phyloP scores from a whole-genome alignment of 2,888 invertebrate genomes.

The Apotomis betuletana region DNA sequence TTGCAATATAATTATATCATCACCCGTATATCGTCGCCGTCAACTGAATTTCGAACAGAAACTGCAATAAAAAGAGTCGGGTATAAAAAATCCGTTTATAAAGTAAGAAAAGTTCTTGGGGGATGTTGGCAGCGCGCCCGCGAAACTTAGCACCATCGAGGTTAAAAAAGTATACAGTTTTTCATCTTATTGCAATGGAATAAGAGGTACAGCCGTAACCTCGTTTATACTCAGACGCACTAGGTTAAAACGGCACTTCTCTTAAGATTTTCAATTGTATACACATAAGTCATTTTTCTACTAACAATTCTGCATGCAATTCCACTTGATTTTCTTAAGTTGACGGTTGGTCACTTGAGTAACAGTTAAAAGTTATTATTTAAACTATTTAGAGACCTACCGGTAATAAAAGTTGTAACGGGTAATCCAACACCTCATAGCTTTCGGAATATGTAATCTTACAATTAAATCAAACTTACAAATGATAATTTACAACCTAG shows the following conservation, averaged over 20 bases:
- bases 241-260: neutral
- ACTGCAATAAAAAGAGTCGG: conserved; percentile 28
- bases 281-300: neutral
- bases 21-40: conserved; percentile 15
- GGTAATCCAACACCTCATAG: no score
- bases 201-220: neutral
- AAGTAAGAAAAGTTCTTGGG: conserved; percentile 28
- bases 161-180: neutral
- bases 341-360: no score
- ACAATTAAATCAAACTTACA: no score
- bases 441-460: no score
- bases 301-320: neutral
- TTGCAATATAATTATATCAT: conserved; percentile 12
- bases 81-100: conserved; percentile 34
- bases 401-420: no score
- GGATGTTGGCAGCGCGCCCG: conserved; percentile 36
- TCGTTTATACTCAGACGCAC: neutral
- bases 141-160: neutral
- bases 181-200: neutral
- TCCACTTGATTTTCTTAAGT: neutral
- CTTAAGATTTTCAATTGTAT: neutral
- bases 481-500: no score
- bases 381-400: no score
- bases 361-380: no score
- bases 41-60: conserved; percentile 17